Conservation (phyloP, 1,140 invertebrate genomes). For the Orchestia grillus region DNA sequence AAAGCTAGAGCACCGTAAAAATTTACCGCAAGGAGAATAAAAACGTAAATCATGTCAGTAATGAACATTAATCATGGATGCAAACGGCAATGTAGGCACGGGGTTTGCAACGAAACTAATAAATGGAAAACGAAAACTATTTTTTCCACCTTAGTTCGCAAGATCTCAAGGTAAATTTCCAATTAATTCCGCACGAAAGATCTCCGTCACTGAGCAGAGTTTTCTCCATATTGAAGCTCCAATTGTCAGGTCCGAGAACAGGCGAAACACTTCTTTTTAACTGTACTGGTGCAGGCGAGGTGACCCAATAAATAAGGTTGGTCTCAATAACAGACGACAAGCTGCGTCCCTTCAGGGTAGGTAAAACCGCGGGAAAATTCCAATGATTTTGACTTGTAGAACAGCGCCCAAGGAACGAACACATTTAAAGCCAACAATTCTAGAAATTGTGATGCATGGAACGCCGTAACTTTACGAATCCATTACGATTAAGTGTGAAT, state of each 20-base stretch:
- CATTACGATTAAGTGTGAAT: conserved; percentile 12
- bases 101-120: no score
- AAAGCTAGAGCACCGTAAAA: no score
- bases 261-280: neutral
- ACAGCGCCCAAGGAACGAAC: neutral
- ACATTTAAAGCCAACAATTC: neutral
- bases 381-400: neutral
- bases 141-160: no score
- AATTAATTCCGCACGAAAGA: no score
- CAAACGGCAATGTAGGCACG: no score
- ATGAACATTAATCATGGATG: no score
- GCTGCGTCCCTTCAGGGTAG: neutral
- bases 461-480: conserved; percentile 35
- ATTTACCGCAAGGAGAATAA: no score
- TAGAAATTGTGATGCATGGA: neutral
- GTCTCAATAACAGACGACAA: neutral
- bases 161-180: no score
- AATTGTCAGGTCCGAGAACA: neutral
- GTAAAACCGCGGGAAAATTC: neutral
- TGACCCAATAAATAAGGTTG: neutral
- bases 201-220: no score
- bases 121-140: no score
- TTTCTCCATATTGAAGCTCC: neutral
- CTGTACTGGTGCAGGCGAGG: neutral
- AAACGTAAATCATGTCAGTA: no score